phyloP scores from a whole-genome alignment of 2,888 invertebrate genomes.

The Siphlonurus alternatus region DNA sequence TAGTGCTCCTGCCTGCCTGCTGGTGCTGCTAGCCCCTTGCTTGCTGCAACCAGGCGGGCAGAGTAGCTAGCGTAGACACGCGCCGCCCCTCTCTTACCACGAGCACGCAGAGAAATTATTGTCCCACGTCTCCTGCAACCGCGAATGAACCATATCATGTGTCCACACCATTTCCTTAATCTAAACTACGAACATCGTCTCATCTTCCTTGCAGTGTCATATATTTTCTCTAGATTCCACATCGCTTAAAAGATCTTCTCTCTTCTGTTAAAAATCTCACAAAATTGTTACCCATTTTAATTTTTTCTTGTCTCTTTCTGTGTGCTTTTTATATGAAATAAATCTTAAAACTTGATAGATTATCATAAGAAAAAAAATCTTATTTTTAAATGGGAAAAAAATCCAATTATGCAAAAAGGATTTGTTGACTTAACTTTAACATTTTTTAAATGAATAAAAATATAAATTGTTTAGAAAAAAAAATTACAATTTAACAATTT shows the following conservation, averaged over 20 bases:
- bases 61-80: not conserved
- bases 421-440: no score
- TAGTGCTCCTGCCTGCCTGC: not conserved
- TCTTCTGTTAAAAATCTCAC: not conserved
- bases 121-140: no score
- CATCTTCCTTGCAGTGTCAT: not conserved
- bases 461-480: no score
- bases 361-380: no score
- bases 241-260: not conserved
- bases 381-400: no score
- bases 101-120: no score
- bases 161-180: not conserved
- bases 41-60: not conserved
- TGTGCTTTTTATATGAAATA: not conserved
- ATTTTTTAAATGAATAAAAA: no score
- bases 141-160: not conserved
- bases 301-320: not conserved
- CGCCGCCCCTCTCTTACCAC: no score
- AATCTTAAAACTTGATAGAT: no score
- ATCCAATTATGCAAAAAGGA: no score
- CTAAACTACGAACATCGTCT: not conserved
- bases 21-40: not conserved
- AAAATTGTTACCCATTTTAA: not conserved
- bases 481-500: no score
- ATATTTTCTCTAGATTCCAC: not conserved